These are phyloP conservation scores for Clitarchus hookeri DNA, from an alignment of 2,888 invertebrate species.

Conservation along the genomic window DNA sequence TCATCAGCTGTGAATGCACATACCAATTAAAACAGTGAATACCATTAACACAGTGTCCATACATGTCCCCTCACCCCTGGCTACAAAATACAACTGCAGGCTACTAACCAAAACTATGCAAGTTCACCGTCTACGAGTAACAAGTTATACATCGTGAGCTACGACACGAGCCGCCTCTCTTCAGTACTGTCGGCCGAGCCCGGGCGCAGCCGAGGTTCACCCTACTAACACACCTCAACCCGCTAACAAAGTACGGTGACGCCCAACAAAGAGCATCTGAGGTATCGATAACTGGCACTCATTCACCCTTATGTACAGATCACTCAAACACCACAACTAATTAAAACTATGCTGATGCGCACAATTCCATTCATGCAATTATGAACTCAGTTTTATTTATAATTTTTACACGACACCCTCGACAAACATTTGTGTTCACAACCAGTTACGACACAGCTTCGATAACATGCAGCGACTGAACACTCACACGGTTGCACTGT, in stretches of 20 bases:
- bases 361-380: not conserved
- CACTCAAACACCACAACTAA: not conserved
- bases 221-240: not conserved
- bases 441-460: not conserved
- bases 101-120: not conserved
- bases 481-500: not conserved
- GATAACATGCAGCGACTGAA: not conserved
- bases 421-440: conserved; percentile 2
- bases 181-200: not conserved
- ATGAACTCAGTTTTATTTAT: not conserved
- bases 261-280: not conserved
- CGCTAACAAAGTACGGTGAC: not conserved
- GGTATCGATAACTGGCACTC: not conserved
- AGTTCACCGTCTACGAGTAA: not conserved
- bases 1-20: not conserved
- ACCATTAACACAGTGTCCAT: not conserved
- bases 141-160: not conserved
- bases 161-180: not conserved
- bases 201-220: not conserved
- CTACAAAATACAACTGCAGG: conserved; percentile 2
- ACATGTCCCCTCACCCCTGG: not conserved
- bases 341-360: not conserved
- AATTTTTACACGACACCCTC: not conserved
- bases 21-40: not conserved
- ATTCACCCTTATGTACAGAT: not conserved